These are phyloP conservation scores for Austrofundulus limnaeus DNA, from an alignment of 2,113 vertebrate genomes.

Conservation along the genomic window DNA sequence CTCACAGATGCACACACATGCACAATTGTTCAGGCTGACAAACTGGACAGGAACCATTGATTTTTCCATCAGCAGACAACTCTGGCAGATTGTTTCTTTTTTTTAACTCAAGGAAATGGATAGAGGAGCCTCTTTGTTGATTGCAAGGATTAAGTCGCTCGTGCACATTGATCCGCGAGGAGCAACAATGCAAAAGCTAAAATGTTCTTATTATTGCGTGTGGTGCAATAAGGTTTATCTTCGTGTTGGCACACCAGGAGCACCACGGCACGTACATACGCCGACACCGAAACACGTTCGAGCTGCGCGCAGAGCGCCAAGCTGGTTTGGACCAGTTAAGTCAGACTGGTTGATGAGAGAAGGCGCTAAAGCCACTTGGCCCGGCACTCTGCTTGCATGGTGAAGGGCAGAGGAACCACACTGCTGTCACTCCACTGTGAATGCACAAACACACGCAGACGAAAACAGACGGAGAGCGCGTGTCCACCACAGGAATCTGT, in stretches of 20 bases:
- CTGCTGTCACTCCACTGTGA: conserved; percentile 66
- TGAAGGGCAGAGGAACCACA: conserved; percentile 66
- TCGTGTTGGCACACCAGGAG: conserved; percentile 20
- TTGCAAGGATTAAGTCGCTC: conserved; percentile 56
- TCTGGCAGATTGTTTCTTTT: conserved; percentile 61
- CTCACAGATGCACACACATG: conserved; percentile 42
- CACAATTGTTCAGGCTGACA: conserved; percentile 46
- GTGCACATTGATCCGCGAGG: conserved; percentile 42
- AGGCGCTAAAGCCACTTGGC: conserved; percentile 72
- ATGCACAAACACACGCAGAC: conserved; percentile 63
- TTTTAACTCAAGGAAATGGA: conserved; percentile 41
- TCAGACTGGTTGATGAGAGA: conserved; percentile 68
- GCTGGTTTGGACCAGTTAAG: conserved; percentile 58
- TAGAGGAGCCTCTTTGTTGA: conserved; percentile 36
- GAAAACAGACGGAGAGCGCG: conserved; percentile 65
- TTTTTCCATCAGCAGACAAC: conserved; percentile 44
- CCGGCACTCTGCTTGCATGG: conserved; percentile 53
- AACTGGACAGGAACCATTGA: conserved; percentile 68
- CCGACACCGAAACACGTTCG: conserved; percentile 35
- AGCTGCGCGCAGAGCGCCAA: conserved; percentile 37
- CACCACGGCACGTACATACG: conserved; percentile 14
- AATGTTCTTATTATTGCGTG: conserved; percentile 19
- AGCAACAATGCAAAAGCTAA: conserved; percentile 28
- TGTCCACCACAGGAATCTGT: conserved; percentile 77
- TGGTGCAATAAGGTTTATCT: conserved; percentile 13